Conservation (phyloP, 2,113 vertebrate species). For the Hyperopisus bebe region DNA sequence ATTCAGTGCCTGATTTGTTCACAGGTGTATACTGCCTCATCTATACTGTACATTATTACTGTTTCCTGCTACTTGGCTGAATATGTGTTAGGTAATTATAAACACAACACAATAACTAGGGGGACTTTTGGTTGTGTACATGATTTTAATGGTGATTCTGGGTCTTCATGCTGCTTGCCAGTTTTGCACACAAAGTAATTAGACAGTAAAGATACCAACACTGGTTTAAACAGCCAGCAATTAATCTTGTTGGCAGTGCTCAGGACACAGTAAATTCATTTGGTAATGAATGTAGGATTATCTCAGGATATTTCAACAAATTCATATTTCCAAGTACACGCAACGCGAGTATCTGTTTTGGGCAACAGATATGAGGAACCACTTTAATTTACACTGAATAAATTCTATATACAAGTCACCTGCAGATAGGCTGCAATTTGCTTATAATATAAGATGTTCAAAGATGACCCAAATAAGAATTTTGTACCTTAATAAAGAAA, state of each 20-base stretch:
- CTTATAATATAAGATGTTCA: constrained; percentile 3
- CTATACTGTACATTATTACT: not conserved
- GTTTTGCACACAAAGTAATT: not conserved
- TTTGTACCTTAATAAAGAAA: not conserved
- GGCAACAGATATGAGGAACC: not conserved
- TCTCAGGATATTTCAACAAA: not conserved
- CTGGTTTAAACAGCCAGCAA: not conserved
- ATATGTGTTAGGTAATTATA: not conserved
- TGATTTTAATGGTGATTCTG: not conserved
- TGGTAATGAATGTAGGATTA: constrained; percentile 11
- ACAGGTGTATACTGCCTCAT: not conserved
- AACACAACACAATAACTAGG: not conserved
- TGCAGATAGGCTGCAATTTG: not conserved
- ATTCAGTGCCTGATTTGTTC: not conserved
- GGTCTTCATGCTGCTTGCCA: not conserved
- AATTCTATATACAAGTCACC: not conserved
- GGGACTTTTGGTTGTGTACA: not conserved
- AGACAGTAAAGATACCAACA: not conserved
- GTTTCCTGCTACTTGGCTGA: not conserved
- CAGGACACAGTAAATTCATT: not conserved
- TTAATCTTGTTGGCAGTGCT: constrained; percentile 2
- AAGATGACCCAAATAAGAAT: not conserved
- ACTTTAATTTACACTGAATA: not conserved
- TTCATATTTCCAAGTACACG: not conserved
- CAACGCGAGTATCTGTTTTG: not conserved